Conservation (phyloP, 2,113 vertebrate genomes). For the Tetrao urogallus region DNA sequence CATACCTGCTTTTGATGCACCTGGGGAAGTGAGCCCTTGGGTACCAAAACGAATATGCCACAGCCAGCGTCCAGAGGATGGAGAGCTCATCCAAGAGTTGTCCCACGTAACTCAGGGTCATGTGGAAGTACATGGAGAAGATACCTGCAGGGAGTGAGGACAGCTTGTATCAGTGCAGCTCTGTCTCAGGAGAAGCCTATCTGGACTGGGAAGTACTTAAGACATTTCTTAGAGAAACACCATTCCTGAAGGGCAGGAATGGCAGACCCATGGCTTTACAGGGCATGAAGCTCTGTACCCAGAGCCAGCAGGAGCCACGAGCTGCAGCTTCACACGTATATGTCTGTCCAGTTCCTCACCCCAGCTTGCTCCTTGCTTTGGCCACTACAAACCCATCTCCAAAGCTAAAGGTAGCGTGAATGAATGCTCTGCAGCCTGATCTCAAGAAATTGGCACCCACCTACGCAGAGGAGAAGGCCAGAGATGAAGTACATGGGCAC, state of each 20-base stretch:
- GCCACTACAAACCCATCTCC: not conserved
- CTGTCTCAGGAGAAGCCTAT: fast-evolving
- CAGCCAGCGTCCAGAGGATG: conserved; percentile 90
- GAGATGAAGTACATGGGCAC: conserved; percentile 78
- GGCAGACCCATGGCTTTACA: not conserved
- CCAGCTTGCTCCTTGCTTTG: not conserved
- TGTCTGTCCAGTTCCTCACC: fast-evolving
- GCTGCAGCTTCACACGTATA: not conserved
- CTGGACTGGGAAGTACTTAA: not conserved
- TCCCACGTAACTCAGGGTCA: conserved; percentile 94
- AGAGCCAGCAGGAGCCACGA: not conserved
- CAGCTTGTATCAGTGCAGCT: not conserved
- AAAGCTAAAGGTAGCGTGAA: not conserved
- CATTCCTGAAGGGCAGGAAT: not conserved
- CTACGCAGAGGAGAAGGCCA: conserved; percentile 84
- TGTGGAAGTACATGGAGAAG: conserved; percentile 94
- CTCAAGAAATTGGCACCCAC: conserved; percentile 71
- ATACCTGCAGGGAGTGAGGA: conserved; percentile 74
- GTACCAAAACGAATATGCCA: conserved; percentile 88
- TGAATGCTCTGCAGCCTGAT: not conserved
- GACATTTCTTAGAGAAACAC: not conserved
- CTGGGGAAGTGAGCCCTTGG: conserved; percentile 85
- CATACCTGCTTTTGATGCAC: conserved; percentile 88
- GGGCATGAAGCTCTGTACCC: not conserved
- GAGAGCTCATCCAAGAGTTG: conserved; percentile 95